These are phyloP conservation scores for Drosophila flavopinicola DNA, from an alignment of 2,888 invertebrate species.

Conservation along the genomic window DNA sequence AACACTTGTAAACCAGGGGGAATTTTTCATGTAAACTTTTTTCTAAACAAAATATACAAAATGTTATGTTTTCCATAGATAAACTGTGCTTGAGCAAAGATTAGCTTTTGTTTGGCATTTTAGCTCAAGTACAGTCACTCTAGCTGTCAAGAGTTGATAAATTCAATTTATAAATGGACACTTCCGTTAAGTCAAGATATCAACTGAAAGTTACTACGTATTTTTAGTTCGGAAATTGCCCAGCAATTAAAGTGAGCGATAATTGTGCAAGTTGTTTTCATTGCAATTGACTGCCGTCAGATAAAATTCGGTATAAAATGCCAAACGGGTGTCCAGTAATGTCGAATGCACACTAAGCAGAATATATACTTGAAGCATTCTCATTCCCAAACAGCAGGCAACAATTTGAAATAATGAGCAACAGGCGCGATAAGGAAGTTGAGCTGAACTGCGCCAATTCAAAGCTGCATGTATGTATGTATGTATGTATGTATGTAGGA, in stretches of 20 bases:
- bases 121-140: not conserved
- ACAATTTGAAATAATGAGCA: conserved; percentile 22
- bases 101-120: too few species aligned
- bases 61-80: too few species aligned
- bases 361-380: conserved; percentile 1
- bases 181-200: not conserved
- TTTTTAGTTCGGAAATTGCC: not conserved
- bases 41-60: too few species aligned
- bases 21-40: too few species aligned
- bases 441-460: too few species aligned
- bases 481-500: not conserved
- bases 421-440: conserved; percentile 36
- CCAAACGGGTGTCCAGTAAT: not conserved
- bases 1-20: too few species aligned
- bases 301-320: conserved; percentile 4
- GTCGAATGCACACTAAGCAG: not conserved
- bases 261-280: not conserved
- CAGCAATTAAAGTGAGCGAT: not conserved
- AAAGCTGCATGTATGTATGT: not conserved
- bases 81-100: too few species aligned
- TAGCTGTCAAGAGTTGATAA: conserved; percentile 13
- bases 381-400: conserved; percentile 2
- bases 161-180: not conserved
- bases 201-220: not conserved
- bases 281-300: not conserved